phyloP scores from a whole-genome alignment of 2,797 vertebrate species.

The Oophaga sylvatica region DNA sequence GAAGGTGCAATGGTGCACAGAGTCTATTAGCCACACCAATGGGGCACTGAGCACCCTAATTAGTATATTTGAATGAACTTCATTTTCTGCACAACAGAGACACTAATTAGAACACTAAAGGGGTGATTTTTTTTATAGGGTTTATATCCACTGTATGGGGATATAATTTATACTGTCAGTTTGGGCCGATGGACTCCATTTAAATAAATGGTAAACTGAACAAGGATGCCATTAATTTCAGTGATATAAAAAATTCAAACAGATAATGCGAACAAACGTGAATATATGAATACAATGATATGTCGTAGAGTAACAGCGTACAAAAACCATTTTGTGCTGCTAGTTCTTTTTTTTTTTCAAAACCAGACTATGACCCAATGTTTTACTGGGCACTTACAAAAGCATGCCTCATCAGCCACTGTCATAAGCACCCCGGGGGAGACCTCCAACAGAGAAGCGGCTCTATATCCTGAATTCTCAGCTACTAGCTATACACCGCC shows the following conservation, averaged over 20 bases:
- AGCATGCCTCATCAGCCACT: slow-evolving; percentile 79
- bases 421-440: slow-evolving; percentile 74
- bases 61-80: too few relatives aligned
- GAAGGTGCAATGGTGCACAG: too few relatives aligned
- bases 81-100: too few relatives aligned
- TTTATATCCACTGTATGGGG: too few relatives aligned
- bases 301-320: not conserved
- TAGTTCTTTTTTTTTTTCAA: slow-evolving; percentile 67
- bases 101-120: too few relatives aligned
- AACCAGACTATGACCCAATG: slow-evolving; percentile 73
- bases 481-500: slow-evolving; percentile 74
- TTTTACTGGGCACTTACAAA: slow-evolving; percentile 80
- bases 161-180: too few relatives aligned
- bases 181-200: too few relatives aligned
- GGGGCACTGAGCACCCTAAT: too few relatives aligned
- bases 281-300: not conserved
- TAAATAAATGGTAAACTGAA: not conserved
- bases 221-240: not conserved
- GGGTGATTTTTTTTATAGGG: too few relatives aligned
- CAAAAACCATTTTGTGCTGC: slow-evolving; percentile 29
- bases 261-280: not conserved
- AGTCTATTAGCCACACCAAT: too few relatives aligned
- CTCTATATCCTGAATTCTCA: slow-evolving; percentile 72
- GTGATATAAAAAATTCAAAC: not conserved
- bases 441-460: slow-evolving; percentile 75